phyloP scores from a whole-genome alignment of 2,113 vertebrate species.

The Corythaixoides concolor region DNA sequence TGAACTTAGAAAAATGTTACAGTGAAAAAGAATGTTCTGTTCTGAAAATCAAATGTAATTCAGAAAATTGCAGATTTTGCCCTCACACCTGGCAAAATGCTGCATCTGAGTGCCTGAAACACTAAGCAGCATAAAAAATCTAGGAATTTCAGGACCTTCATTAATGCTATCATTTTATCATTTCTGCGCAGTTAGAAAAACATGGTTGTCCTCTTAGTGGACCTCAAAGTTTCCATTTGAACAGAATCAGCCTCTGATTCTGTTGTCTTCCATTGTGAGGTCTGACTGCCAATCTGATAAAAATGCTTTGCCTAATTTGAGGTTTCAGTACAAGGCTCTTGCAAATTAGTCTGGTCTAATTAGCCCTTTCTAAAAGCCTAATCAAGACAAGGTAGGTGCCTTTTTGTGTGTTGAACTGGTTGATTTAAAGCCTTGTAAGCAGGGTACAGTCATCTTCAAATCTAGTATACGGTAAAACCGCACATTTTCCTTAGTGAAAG shows the following conservation, averaged over 20 bases:
- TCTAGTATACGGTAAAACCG: background rate
- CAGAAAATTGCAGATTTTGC: background rate
- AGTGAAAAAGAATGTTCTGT: background rate
- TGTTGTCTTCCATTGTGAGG: background rate
- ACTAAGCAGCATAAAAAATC: background rate
- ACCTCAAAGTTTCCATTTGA: background rate
- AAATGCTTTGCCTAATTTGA: background rate
- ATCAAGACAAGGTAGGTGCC: background rate
- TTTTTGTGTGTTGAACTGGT: background rate
- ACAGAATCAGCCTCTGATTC: background rate
- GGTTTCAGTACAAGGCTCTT: background rate
- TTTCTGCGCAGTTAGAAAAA: background rate
- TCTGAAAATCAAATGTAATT: background rate
- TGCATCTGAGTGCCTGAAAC: background rate
- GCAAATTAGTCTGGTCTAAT: background rate
- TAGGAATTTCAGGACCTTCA: background rate
- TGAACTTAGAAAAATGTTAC: background rate
- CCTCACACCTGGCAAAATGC: rapidly evolving
- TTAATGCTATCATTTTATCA: background rate
- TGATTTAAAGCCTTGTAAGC: background rate
- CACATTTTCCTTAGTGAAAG: background rate
- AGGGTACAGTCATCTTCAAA: background rate
- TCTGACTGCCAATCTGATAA: background rate
- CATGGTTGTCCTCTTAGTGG: background rate
- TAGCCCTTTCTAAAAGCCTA: background rate